These are phyloP conservation scores for Aphidius gifuensis DNA, from an alignment of 1,140 invertebrate species.

Conservation along the genomic window DNA sequence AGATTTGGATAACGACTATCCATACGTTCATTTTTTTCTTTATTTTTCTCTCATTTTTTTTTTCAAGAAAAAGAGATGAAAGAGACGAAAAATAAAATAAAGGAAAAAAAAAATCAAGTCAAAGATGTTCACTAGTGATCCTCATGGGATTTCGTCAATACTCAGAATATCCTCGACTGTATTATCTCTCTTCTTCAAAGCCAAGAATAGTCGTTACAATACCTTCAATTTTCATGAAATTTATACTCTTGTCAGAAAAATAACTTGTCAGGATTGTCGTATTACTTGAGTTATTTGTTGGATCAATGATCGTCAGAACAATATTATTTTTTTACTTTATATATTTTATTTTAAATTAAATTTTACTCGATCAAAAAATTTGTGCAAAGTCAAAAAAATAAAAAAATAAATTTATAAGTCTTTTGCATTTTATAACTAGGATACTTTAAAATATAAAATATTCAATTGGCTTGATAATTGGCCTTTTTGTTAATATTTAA, in stretches of 20 bases:
- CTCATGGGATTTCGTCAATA: slow-evolving; percentile 11
- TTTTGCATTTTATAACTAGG: background rate
- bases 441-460: background rate
- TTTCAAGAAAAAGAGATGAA: slow-evolving; percentile 6
- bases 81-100: no score
- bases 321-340: background rate
- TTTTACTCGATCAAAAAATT: background rate
- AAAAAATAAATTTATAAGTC: background rate
- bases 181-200: slow-evolving; percentile 5
- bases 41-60: background rate
- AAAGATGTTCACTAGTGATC: slow-evolving; percentile 7
- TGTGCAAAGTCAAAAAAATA: background rate
- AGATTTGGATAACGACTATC: slow-evolving; percentile 24
- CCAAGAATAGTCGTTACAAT: slow-evolving; percentile 7
- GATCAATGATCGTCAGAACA: background rate
- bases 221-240: slow-evolving; percentile 9
- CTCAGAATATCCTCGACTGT: slow-evolving; percentile 2
- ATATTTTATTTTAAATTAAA: no score
- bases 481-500: no score
- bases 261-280: slow-evolving; percentile 5
- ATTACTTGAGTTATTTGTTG: background rate
- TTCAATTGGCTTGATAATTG: background rate
- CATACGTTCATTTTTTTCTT: slow-evolving; percentile 15
- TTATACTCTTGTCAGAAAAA: background rate
- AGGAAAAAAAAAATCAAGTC: background rate